A percentile compares a stretch with the other conserved stretches of the same genome.
Conservation (phyloP, 2,113 vertebrate species). For the Lota lota region DNA sequence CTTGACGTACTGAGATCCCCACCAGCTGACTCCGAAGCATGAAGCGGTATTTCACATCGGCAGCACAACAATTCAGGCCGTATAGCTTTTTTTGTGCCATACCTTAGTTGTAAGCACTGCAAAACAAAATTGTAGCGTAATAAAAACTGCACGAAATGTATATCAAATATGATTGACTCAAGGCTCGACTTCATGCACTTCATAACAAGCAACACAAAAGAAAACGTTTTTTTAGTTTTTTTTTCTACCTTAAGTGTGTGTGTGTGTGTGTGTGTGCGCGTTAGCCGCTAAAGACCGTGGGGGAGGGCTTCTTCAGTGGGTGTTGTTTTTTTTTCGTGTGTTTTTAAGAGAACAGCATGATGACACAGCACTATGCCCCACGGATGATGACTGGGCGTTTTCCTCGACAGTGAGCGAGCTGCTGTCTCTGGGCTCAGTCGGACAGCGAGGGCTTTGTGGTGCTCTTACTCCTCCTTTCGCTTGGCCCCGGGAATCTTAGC, state of each 20-base stretch:
- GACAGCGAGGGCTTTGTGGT: conserved; percentile 29
- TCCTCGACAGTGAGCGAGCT: conserved; percentile 61
- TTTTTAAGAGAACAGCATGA: conserved; percentile 80
- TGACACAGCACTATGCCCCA: conserved; percentile 78
- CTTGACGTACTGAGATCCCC: conserved; percentile 81
- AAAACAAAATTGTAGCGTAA: conserved; percentile 76
- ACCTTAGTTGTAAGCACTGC: conserved; percentile 84
- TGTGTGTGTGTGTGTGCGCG: conserved; percentile 48
- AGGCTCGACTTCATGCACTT: conserved; percentile 97
- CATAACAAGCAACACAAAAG: conserved; percentile 88
- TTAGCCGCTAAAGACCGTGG: conserved; percentile 62
- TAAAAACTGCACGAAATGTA: conserved; percentile 78
- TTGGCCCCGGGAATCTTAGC: conserved; percentile 97
- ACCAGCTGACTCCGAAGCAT: conserved; percentile 84
- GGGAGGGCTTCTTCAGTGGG: conserved; percentile 66
- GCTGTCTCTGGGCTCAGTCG: conserved; percentile 52
- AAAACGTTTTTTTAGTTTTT: conserved; percentile 78
- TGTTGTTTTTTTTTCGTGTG: background rate
- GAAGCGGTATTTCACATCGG: conserved; percentile 85
- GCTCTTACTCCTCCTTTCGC: conserved; percentile 88
- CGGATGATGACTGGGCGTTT: conserved; percentile 61
- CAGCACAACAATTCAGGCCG: conserved; percentile 80
- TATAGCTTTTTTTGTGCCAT: conserved; percentile 80
- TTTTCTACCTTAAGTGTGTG: conserved; percentile 48
- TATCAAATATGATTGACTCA: conserved; percentile 81